Base-by-base conservation (phyloP, 2,888 invertebrate genomes). In the Cryptocheilus praepositus region DNA sequence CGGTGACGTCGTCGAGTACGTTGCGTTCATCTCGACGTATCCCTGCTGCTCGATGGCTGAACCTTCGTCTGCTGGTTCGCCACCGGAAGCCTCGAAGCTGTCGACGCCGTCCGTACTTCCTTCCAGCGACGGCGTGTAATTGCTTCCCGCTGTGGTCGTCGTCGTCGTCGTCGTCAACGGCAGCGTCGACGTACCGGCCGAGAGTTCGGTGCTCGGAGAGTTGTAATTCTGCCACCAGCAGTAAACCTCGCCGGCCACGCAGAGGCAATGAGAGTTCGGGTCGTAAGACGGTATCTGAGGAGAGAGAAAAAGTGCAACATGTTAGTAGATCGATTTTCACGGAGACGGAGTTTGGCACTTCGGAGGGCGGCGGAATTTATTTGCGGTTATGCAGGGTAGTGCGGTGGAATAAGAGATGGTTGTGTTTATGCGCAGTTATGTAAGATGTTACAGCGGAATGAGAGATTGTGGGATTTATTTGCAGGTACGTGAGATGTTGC, bases 161-260 rank as follows among this genome's bases (percentile, higher is more conserved):
- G 49, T 49, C 49, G 49, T 49, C 16, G 49, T 49, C 16, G 49
- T 18, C 7, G 49, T n/a, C 46, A 25, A 49, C 0, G 76, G 78
- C 36, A 78, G 66, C 36, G 71, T 72, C 54, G 78, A 64, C 28
- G 72, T 51, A 18, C 59, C 69, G 46, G 45, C 58, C 61, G 81
- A 77, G 5, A 75, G 44, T 11, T 77, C 79, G 58, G 73, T 75
- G 52, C 70, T 72, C 22, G 53, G 5, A 44, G 71, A 67, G 61
- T 79, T 71, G 73, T 77, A 83, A 70, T 82, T 82, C 67, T 85
- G 85, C 87, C 87, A 87, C 84, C 86, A 87, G 72, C 87, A 87
- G 73, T 87, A 87, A 64, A 87, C 85, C 61, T 87, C 86, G 22
- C 87, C 87, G 19, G 83, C 87, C 44, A 87, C 86, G 77, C 87